Conservation (phyloP, 2,113 vertebrate species). For the Psittacula cyanocephala region DNA sequence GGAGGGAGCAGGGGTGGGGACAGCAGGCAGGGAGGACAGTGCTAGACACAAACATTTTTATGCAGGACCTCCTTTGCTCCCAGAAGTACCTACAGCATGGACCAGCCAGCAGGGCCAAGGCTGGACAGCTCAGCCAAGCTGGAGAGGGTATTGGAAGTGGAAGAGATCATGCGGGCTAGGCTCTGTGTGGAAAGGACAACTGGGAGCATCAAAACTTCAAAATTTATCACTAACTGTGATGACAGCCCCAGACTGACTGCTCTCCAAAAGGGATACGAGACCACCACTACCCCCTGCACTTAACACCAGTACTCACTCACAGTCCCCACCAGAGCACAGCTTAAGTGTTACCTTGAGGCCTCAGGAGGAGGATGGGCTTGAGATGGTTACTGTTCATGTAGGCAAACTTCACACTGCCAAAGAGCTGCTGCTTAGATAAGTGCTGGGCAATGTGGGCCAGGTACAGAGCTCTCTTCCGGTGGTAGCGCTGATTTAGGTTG, state of each 20-base stretch:
- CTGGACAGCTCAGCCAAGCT: neutral
- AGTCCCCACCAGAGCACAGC: neutral
- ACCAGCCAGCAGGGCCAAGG: neutral
- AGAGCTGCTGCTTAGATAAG: slow-evolving; percentile 75
- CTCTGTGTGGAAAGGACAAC: neutral
- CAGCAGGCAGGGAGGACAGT: neutral
- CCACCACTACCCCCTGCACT: neutral
- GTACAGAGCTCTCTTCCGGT: slow-evolving; percentile 92
- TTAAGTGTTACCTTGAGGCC: slow-evolving; percentile 77
- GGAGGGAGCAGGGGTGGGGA: accelerated
- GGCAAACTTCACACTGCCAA: slow-evolving; percentile 85
- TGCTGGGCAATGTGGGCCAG: slow-evolving; percentile 85
- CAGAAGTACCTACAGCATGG: neutral
- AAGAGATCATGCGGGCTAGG: neutral
- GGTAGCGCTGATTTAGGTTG: slow-evolving; percentile 91
- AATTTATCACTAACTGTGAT: neutral
- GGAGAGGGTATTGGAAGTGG: accelerated
- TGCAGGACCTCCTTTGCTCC: neutral
- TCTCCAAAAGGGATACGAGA: neutral
- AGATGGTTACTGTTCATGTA: slow-evolving; percentile 90
- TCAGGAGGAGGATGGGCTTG: slow-evolving; percentile 85
- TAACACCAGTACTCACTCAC: neutral
- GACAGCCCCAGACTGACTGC: neutral
- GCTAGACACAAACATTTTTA: neutral
- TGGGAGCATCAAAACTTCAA: neutral